phyloP scores from a whole-genome alignment of 2,113 vertebrate genomes.

The Solea senegalensis region DNA sequence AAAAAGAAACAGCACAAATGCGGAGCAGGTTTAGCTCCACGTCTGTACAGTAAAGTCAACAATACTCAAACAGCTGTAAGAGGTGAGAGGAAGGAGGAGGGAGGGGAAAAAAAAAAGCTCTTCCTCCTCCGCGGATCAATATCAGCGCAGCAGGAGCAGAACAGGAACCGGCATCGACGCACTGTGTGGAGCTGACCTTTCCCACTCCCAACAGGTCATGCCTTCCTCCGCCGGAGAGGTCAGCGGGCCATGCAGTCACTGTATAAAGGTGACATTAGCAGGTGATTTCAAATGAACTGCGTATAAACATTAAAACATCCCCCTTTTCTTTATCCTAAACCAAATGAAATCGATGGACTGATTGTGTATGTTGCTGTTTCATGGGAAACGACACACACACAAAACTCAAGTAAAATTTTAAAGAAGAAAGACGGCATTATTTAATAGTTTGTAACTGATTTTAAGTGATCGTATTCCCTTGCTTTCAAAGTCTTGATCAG shows the following conservation, averaged over 20 bases:
- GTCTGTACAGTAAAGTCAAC: slow-evolving; percentile 40
- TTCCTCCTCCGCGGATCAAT: slow-evolving; percentile 90
- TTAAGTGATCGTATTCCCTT: background rate
- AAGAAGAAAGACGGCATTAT: background rate
- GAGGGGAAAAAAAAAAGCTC: slow-evolving; percentile 51
- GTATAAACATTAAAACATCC: background rate
- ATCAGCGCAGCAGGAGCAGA: slow-evolving; percentile 86
- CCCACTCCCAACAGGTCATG: slow-evolving; percentile 85
- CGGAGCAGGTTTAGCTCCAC: background rate
- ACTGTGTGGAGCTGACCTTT: slow-evolving; percentile 89
- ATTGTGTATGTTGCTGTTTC: background rate
- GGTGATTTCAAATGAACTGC: slow-evolving; percentile 4
- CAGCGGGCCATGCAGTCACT: slow-evolving; percentile 61
- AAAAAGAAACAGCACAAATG: background rate
- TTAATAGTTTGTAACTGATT: background rate
- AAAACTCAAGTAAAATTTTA: background rate
- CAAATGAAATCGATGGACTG: background rate
- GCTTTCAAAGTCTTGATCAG: slow-evolving; percentile 22
- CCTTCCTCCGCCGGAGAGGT: slow-evolving; percentile 80
- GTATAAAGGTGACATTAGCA: slow-evolving; percentile 20
- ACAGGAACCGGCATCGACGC: slow-evolving; percentile 85
- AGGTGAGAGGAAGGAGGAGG: slow-evolving; percentile 25
- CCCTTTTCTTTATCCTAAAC: background rate
- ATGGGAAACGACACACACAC: background rate
- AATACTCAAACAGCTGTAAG: slow-evolving; percentile 38